phyloP scores from a whole-genome alignment of 2,888 invertebrate species.

The Didymodactylos carnosus region DNA sequence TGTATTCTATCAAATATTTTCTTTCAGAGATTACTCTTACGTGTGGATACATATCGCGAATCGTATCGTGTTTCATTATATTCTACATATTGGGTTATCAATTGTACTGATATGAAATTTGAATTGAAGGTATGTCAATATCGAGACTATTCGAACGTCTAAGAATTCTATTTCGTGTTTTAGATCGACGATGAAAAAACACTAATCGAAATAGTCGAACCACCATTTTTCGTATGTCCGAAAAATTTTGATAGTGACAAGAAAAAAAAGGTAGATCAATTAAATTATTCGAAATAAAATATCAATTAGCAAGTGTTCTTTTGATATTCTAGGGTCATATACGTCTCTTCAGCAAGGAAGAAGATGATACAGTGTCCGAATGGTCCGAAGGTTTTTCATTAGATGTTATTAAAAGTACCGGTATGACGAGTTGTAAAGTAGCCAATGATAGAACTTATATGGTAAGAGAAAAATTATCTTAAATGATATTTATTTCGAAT shows the following conservation, averaged over 20 bases:
- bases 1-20: not conserved
- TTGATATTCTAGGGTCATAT: not conserved
- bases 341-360: not conserved
- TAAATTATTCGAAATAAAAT: not conserved
- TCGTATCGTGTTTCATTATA: not conserved
- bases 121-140: not conserved
- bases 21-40: not conserved
- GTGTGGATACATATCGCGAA: not conserved
- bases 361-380: slow-evolving; percentile 43
- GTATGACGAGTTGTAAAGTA: not conserved
- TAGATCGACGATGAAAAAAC: not conserved
- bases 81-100: slow-evolving; percentile 5
- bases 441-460: slow-evolving; percentile 28
- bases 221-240: not conserved
- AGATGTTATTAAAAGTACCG: slow-evolving; percentile 74
- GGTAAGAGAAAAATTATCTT: no score
- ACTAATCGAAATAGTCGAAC: not conserved
- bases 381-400: slow-evolving; percentile 94
- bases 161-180: not conserved
- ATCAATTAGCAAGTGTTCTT: not conserved
- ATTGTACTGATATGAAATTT: not conserved
- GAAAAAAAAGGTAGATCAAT: not conserved
- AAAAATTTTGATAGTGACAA: not conserved
- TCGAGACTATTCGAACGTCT: not conserved
- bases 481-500: not conserved